Conservation (phyloP, 2,113 vertebrate species). For the Pardalotus punctatus region DNA sequence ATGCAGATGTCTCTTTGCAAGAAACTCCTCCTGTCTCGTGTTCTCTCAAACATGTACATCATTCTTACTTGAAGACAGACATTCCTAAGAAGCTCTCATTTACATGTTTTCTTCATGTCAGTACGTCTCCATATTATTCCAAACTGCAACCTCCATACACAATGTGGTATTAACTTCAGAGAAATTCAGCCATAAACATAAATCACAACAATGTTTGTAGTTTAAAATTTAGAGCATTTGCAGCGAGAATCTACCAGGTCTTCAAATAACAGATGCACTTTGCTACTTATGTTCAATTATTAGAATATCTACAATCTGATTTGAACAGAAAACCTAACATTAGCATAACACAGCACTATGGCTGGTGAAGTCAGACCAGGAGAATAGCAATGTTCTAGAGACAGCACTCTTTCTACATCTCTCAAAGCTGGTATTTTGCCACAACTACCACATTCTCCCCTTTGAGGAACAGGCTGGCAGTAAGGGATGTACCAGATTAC, state of each 20-base stretch:
- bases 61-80: not conserved
- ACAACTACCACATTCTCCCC: not conserved
- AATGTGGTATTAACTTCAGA: not conserved
- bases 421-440: not conserved
- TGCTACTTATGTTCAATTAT: not conserved
- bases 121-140: not conserved
- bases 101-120: not conserved
- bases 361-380: not conserved
- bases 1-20: not conserved
- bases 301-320: not conserved
- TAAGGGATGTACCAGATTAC: not conserved
- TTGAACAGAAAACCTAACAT: not conserved
- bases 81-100: not conserved
- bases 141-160: not conserved
- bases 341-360: not conserved
- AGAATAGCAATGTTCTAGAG: not conserved
- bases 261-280: not conserved
- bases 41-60: not conserved
- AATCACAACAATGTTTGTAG: not conserved
- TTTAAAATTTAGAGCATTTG: not conserved
- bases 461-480: not conserved
- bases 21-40: not conserved
- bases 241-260: not conserved
- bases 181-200: not conserved
- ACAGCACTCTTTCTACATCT: accelerated